Base-by-base conservation (phyloP, 2,113 vertebrate species). In the Myrmecobius fasciatus region DNA sequence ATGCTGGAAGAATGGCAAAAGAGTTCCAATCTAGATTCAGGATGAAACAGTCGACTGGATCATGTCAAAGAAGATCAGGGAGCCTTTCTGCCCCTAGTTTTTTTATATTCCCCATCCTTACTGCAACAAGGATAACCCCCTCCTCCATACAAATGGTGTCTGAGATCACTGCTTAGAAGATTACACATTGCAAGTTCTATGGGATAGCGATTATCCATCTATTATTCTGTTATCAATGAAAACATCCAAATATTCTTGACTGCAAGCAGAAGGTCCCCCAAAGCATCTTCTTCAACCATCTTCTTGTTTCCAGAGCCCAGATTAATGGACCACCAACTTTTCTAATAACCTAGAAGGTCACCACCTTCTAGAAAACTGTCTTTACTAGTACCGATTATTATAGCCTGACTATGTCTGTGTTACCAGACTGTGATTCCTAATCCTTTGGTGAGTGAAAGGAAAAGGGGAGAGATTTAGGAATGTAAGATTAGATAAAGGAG, bases 391-490 rank as follows among this genome's bases (percentile, higher is more conserved):
- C 48, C 17, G 10, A 25, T 89, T 28, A 6, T 47, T 49, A 89
- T 31, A 48, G 9, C 48, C 28, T 89, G 47, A 56, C 9, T 48
- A 92, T 48, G 56, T 90, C n/a, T 89, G 46, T 31, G 53, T 92
- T 53, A 89, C 91, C 94, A 89, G 53, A 20, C 7, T 91, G 92
- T 91, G 53, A 46, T 52, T 96, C 93, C 89, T n/a, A 94, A 51
- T 67, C 88, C 53, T 94, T 92, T 43, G 52, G 60, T n/a, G 26
- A 0, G 75, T 92, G 46, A 48, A 92, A 89, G 1, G 88, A 94
- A 93, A 95, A 31, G 25, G 95, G 93, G 2, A 67, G 8, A 25
- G 75, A 67, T 93, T 95, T 75, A 51, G n/a, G 95, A 95, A 96
- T 46, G 90, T 53, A 95, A 93, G 92, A 89, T 96, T 83, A 83